Percentiles rank a stretch among this genome's conserved stretches.
These are phyloP conservation scores for Pharmacophagus antenor DNA, from an alignment of 2,888 invertebrate genomes.

Conservation along the genomic window DNA sequence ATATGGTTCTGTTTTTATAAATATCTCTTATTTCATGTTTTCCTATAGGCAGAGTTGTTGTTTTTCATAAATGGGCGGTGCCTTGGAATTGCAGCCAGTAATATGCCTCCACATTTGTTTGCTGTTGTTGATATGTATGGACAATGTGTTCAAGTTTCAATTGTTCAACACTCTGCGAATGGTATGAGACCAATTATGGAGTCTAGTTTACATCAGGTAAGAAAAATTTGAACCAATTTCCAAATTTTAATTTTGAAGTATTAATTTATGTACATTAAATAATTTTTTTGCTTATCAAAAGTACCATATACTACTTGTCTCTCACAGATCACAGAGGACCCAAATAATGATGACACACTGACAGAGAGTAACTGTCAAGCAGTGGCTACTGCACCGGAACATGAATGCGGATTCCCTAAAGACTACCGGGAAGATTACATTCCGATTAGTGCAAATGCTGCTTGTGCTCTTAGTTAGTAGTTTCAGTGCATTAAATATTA, in stretches of 20 bases:
- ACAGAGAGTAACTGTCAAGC: constrained; percentile 52
- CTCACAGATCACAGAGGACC: constrained; percentile 55
- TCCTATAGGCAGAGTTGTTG: constrained; percentile 86
- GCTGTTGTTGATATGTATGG: constrained; percentile 98
- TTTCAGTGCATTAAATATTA: not conserved
- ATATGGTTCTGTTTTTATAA: not conserved
- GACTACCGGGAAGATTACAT: constrained; percentile 46
- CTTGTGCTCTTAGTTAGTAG: constrained; percentile 51
- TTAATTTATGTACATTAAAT: no score
- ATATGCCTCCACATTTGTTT: constrained; percentile 89
- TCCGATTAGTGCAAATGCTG: constrained; percentile 52
- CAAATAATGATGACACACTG: constrained; percentile 59
- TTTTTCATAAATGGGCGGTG: constrained; percentile 94
- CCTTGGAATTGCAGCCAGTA: constrained; percentile 91
- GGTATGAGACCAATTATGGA: constrained; percentile 55
- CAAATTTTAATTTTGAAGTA: not conserved
- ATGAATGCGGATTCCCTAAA: constrained; percentile 40
- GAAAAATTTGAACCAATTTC: constrained; percentile 16
- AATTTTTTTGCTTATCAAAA: no score
- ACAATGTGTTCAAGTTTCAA: constrained; percentile 94
- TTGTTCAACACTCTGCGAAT: constrained; percentile 46
- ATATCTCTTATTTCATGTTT: constrained; percentile 8
- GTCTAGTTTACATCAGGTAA: constrained; percentile 56
- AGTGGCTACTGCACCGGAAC: constrained; percentile 38
- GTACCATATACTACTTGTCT: not conserved